Evolutionary conservation across 2,888 invertebrate genomes (phyloP).

Genomic region (Schizaphis graminum): DNA sequence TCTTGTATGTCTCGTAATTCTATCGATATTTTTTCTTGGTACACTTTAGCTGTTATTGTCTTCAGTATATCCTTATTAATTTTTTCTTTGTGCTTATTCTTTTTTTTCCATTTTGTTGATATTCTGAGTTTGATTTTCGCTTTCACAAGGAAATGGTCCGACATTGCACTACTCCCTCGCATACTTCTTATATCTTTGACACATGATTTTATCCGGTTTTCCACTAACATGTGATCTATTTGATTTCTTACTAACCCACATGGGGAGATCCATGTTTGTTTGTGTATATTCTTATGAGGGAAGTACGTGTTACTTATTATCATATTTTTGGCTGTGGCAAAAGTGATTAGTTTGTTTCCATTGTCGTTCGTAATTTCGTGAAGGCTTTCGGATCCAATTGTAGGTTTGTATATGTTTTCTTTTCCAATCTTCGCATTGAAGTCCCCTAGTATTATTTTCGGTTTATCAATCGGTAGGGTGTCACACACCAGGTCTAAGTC

Average conservation of each 20-base stretch:
- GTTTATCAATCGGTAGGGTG: no score
- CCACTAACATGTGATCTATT: no score
- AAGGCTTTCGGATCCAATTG: no score
- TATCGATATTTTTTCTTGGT: slow-evolving; percentile 15
- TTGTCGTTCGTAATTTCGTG: slow-evolving; percentile 10
- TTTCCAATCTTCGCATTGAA: no score
- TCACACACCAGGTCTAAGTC: slow-evolving; percentile 11
- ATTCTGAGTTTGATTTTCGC: no score
- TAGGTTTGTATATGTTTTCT: no score
- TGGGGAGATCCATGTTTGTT: no score
- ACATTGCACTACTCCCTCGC: slow-evolving; percentile 2
- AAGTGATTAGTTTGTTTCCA: not conserved
- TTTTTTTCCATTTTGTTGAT: not conserved
- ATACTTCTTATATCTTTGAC: slow-evolving; percentile 20
- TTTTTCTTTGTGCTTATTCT: slow-evolving; percentile 20
- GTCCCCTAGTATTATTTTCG: no score
- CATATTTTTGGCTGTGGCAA: not conserved
- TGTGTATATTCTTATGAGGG: not conserved
- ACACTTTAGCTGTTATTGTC: slow-evolving; percentile 18
- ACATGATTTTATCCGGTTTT: no score
- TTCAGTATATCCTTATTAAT: slow-evolving; percentile 32
- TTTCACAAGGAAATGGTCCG: not conserved
- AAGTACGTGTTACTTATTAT: not conserved
- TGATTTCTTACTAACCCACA: no score
- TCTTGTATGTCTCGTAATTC: not conserved